Conservation (phyloP, 1,140 invertebrate genomes). For the Rhagoletis pomonella region DNA sequence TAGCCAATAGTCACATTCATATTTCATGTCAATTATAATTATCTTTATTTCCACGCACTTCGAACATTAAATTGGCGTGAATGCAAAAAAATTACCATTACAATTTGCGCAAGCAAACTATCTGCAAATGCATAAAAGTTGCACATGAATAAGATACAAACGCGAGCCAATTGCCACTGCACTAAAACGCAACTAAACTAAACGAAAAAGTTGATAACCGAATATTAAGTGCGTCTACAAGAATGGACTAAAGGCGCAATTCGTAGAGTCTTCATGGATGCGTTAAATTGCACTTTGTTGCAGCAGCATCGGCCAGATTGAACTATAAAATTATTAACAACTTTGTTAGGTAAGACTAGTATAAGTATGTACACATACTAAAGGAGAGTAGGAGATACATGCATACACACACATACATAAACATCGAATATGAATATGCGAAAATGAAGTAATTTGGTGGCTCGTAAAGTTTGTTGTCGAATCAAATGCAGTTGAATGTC, state of each 20-base stretch:
- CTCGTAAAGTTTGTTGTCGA: constrained; percentile 9
- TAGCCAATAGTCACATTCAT: no score
- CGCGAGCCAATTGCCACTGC: neutral
- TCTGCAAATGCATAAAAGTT: neutral
- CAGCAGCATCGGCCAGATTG: neutral
- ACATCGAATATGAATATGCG: no score
- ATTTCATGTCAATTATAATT: neutral
- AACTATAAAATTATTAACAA: constrained; percentile 32
- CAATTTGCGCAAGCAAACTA: neutral
- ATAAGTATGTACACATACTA: no score
- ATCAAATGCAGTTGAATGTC: no score
- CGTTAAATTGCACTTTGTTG: neutral
- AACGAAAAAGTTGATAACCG: constrained; percentile 20
- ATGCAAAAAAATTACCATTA: neutral
- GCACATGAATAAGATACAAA: neutral
- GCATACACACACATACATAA: no score
- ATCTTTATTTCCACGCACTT: constrained; percentile 4
- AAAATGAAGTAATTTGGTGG: constrained; percentile 37
- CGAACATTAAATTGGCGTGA: neutral
- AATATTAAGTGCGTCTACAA: neutral
- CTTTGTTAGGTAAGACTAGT: neutral
- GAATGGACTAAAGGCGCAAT: neutral
- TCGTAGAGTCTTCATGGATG: neutral
- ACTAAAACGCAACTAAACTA: constrained; percentile 23
- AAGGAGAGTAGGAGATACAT: no score